Conservation (phyloP, 2,113 vertebrate genomes). For the Caretta caretta region DNA sequence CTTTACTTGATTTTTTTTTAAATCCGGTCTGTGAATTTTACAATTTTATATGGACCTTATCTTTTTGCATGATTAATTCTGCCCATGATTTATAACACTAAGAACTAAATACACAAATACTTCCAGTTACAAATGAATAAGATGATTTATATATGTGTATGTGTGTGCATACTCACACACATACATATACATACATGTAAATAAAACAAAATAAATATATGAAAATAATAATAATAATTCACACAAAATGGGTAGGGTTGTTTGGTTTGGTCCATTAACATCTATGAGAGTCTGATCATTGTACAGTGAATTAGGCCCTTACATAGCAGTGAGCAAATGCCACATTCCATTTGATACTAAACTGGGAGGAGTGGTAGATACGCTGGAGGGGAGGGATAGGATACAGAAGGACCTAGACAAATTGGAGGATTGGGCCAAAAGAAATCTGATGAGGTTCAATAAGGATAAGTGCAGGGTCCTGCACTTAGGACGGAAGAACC, state of each 20-base stretch:
- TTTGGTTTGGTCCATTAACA: slow-evolving; percentile 64
- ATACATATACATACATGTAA: background rate
- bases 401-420: too few relatives aligned
- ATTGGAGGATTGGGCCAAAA: too few relatives aligned
- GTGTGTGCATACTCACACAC: background rate
- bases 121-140: background rate
- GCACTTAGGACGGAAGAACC: too few relatives aligned
- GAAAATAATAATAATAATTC: slow-evolving; percentile 54
- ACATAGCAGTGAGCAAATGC: slow-evolving; percentile 69
- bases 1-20: background rate
- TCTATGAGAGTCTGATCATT: slow-evolving; percentile 63
- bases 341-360: slow-evolving; percentile 73
- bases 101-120: slow-evolving; percentile 11
- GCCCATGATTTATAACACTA: background rate
- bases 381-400: too few relatives aligned
- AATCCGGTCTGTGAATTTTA: background rate
- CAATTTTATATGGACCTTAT: background rate
- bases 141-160: background rate
- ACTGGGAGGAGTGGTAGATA: too few relatives aligned
- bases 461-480: too few relatives aligned
- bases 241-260: slow-evolving; percentile 20
- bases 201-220: slow-evolving; percentile 31
- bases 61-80: background rate
- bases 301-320: slow-evolving; percentile 69
- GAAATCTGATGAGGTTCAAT: too few relatives aligned